Conservation (phyloP, 2,797 vertebrate species). For the Falco biarmicus region DNA sequence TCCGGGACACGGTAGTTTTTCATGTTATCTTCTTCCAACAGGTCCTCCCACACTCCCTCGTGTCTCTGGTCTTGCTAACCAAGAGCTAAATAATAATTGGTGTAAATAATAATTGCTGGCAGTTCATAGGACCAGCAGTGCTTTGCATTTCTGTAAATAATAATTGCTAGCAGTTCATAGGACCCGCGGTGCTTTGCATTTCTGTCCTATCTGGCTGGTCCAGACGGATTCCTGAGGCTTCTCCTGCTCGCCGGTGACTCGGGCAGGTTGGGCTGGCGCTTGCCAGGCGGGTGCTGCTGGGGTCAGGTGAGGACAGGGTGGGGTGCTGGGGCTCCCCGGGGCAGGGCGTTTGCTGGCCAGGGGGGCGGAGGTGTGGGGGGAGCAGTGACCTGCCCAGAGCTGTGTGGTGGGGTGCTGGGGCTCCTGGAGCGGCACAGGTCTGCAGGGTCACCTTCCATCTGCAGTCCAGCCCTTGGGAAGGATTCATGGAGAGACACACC, state of each 20-base stretch:
- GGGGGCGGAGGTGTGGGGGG: neutral
- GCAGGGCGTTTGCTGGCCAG: neutral
- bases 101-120: neutral
- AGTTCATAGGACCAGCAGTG: fast-evolving
- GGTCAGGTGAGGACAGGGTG: neutral
- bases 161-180: neutral
- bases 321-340: neutral
- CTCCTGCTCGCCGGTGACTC: neutral
- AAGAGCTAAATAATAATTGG: neutral
- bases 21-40: neutral
- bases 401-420: neutral
- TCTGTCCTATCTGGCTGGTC: neutral
- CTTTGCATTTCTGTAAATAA: too few species aligned
- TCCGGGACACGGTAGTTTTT: fast-evolving
- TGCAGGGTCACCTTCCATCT: neutral
- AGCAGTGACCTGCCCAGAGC: neutral
- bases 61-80: neutral
- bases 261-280: neutral
- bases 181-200: neutral
- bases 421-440: neutral
- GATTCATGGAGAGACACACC: neutral
- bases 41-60: neutral
- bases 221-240: neutral
- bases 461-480: neutral
- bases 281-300: neutral